Conservation (phyloP, 2,888 invertebrate species). For the Ophion slaviceki region DNA sequence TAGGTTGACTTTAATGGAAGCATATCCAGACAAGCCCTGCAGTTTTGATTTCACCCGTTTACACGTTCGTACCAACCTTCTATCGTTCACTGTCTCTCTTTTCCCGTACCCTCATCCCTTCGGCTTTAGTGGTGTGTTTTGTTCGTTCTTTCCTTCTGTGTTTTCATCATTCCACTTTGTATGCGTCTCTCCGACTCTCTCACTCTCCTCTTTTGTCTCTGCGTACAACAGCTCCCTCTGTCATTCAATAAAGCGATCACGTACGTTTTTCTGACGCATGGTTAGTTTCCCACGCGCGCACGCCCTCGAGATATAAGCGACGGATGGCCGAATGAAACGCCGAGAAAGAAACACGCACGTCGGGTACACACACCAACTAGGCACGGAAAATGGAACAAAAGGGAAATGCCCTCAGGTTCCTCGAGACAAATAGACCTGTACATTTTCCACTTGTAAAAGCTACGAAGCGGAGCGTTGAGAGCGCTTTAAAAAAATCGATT, state of each 20-base stretch:
- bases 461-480: conserved; percentile 12
- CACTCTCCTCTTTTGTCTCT: conserved; percentile 22
- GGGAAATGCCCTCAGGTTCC: conserved; percentile 30
- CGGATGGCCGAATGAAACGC: conserved; percentile 36
- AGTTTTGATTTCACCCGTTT: conserved; percentile 66
- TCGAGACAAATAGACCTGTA: conserved; percentile 40
- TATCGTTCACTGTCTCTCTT: conserved; percentile 18
- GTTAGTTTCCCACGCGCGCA: conserved; percentile 74
- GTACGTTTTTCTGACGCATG: conserved; percentile 75
- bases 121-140: conserved; percentile 13
- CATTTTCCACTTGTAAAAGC: conserved; percentile 33
- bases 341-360: conserved; percentile 7
- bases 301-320: conserved; percentile 63
- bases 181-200: conserved; percentile 26
- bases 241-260: conserved; percentile 77
- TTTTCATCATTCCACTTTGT: conserved; percentile 30
- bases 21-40: conserved; percentile 56
- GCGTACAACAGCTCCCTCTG: conserved; percentile 48
- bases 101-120: conserved; percentile 24
- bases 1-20: conserved; percentile 48
- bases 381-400: conserved; percentile 43
- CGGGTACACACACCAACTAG: conserved; percentile 8
- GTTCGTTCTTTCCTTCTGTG: conserved; percentile 30
- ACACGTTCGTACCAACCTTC: conserved; percentile 21
- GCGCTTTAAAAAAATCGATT: conserved; percentile 18